A percentile compares a stretch with the other conserved stretches of the same genome.
Conservation (phyloP, 2,797 vertebrate species). For the Dicrostonyx torquatus region DNA sequence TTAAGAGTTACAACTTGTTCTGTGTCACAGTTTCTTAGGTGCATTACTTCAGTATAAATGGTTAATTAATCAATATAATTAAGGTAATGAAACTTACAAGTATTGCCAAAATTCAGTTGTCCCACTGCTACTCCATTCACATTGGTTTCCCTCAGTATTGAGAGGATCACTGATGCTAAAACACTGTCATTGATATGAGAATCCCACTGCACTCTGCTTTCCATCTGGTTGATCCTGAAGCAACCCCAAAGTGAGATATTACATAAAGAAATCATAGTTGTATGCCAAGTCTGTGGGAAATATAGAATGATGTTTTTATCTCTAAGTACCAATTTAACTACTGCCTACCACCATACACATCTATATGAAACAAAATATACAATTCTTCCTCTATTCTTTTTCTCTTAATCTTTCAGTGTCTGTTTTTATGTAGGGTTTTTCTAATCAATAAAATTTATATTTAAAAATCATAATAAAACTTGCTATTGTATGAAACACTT, state of each 20-base stretch:
- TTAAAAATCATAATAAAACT: slow-evolving; percentile 77
- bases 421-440: slow-evolving; percentile 58
- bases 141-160: slow-evolving; percentile 84
- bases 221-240: slow-evolving; percentile 88
- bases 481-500: slow-evolving; percentile 62
- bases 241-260: slow-evolving; percentile 79
- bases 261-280: slow-evolving; percentile 82
- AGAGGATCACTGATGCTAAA: slow-evolving; percentile 87
- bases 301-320: slow-evolving; percentile 72
- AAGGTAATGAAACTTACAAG: slow-evolving; percentile 86
- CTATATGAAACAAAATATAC: slow-evolving; percentile 79
- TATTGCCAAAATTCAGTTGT: slow-evolving; percentile 84
- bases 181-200: slow-evolving; percentile 90
- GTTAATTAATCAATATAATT: slow-evolving; percentile 89
- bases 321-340: neutral
- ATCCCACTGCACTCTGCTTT: slow-evolving; percentile 88
- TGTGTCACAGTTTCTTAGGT: slow-evolving; percentile 82
- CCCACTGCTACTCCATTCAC: slow-evolving; percentile 72
- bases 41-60: slow-evolving; percentile 86
- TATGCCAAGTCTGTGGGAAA: slow-evolving; percentile 70
- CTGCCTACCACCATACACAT: neutral
- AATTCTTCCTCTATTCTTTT: slow-evolving; percentile 79
- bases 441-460: slow-evolving; percentile 69
- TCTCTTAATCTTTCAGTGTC: slow-evolving; percentile 76
- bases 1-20: slow-evolving; percentile 83